Conservation (phyloP, 2,797 vertebrate genomes). For the Macropodus opercularis region DNA sequence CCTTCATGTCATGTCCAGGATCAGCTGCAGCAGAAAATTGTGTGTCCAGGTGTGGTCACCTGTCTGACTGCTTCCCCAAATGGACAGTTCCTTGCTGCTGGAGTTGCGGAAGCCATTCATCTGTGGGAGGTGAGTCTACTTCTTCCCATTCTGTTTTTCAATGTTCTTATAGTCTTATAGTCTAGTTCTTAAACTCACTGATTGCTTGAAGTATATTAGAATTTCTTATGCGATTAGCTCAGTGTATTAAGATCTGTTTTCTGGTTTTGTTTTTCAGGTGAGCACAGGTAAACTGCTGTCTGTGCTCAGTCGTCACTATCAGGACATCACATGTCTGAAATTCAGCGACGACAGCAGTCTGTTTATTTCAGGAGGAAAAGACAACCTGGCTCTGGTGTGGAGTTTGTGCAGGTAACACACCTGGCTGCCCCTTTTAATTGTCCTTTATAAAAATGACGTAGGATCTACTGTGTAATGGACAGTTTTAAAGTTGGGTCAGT, state of each 20-base stretch:
- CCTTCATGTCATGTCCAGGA: conserved; percentile 79
- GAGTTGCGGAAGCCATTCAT: conserved; percentile 89
- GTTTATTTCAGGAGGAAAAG: conserved; percentile 93
- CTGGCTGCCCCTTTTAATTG: neutral
- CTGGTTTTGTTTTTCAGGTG: conserved; percentile 24
- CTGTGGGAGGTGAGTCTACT: conserved; percentile 90
- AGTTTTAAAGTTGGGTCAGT: too few relatives aligned
- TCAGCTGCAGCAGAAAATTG: conserved; percentile 96
- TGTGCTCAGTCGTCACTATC: conserved; percentile 92
- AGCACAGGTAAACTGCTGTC: conserved; percentile 89
- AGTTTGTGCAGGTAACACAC: conserved; percentile 86
- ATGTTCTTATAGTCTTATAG: neutral
- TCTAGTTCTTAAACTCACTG: too few relatives aligned
- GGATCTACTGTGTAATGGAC: too few relatives aligned
- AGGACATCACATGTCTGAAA: conserved; percentile 90
- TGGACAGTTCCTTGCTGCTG: conserved; percentile 88
- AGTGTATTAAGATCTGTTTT: neutral
- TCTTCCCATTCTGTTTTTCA: neutral
- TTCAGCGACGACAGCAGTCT: conserved; percentile 95
- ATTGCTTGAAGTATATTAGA: too few relatives aligned
- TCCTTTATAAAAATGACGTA: too few relatives aligned
- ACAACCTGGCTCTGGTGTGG: conserved; percentile 93
- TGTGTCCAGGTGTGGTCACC: conserved; percentile 91
- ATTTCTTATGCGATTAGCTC: neutral
- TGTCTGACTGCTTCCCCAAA: conserved; percentile 89